Conservation (phyloP, 2,888 invertebrate genomes). For the Polyommatus icarus region DNA sequence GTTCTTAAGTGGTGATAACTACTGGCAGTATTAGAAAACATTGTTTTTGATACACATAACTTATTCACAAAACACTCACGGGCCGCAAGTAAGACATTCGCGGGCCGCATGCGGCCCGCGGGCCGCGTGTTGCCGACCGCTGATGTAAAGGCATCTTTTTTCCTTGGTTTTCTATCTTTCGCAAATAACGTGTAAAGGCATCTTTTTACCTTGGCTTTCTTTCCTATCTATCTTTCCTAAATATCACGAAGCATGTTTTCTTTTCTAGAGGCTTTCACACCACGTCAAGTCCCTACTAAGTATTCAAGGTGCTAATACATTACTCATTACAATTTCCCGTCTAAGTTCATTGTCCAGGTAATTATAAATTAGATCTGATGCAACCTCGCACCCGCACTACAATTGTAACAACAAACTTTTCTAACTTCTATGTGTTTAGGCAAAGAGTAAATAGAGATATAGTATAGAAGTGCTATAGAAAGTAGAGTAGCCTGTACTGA, state of each 20-base stretch:
- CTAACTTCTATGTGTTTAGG: conserved; percentile 44
- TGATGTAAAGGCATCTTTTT: too few relatives aligned
- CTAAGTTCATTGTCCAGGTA: conserved; percentile 56
- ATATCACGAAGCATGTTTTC: too few relatives aligned
- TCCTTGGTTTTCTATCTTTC: too few relatives aligned
- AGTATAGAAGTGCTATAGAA: background rate
- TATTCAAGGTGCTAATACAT: background rate
- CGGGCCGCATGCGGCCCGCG: too few relatives aligned
- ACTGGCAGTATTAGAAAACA: too few relatives aligned
- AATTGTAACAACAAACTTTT: conserved; percentile 52
- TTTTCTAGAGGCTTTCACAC: background rate
- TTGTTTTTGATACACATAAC: too few relatives aligned
- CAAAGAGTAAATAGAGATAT: conserved; percentile 37
- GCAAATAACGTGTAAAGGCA: too few relatives aligned
- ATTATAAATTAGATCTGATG: conserved; percentile 58
- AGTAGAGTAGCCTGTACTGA: background rate
- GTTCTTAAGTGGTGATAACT: too few relatives aligned
- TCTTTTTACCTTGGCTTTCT: too few relatives aligned
- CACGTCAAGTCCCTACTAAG: background rate
- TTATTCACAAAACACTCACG: too few relatives aligned
- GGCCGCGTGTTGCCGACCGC: too few relatives aligned
- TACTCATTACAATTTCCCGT: conserved; percentile 18
- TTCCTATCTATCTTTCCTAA: background rate
- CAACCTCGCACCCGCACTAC: conserved; percentile 55
- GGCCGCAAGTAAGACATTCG: too few relatives aligned